Base-by-base conservation (phyloP, 92 coral and sea anemone species). In the Galaxea fascicularis region DNA sequence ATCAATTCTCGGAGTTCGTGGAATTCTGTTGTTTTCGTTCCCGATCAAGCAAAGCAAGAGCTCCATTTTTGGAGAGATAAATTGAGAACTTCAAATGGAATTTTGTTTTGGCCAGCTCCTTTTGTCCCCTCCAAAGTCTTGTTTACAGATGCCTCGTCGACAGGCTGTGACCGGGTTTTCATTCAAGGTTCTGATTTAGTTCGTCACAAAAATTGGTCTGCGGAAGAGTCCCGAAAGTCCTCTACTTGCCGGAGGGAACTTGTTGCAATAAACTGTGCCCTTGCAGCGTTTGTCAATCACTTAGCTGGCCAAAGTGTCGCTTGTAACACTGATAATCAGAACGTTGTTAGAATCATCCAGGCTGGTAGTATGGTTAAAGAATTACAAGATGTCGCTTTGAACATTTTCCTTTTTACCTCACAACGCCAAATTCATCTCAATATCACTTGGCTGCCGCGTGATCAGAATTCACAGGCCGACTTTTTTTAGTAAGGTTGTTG, bases 371-470 rank as follows among this genome's bases (percentile, higher is more conserved):
- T 65, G 69, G 22, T 77, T 5, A 24, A 41, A 0, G 71, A 79
- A 16, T 86, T 86, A 22, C 90, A 86, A 12, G 66, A 52, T 11
- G 11, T 86, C 9, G 86, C 90, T 6, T 21, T 86, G 46, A 59
- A 79, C 26, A 20, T 87, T 35, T 83, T 73, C 69, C 52, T 39
- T 1, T 52, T 68, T 20, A 21, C 67, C 12, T 58, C 52, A 22
- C 54, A 13, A 11, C 35, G 39, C 21, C 45, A 60, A 17, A 72
- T 80, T 57, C 76, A 56, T 0, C 18, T 86, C 8, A 81, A 86
- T 14, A 21, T 86, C 8, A 71, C 25, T 39, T 85, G 82, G 82
- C 16, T 84, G 0, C 88, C 88, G 20, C 25, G 88, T 17, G 58
- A 44, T 17, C 59, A 45, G 24, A 65, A 65, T 75, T 54, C 65